Evolutionary conservation across 92 coral and sea anemone genomes (phyloP), one percentile per base, ranked within the genome.

Genomic region (Isaurus tuberculatus): DNA sequence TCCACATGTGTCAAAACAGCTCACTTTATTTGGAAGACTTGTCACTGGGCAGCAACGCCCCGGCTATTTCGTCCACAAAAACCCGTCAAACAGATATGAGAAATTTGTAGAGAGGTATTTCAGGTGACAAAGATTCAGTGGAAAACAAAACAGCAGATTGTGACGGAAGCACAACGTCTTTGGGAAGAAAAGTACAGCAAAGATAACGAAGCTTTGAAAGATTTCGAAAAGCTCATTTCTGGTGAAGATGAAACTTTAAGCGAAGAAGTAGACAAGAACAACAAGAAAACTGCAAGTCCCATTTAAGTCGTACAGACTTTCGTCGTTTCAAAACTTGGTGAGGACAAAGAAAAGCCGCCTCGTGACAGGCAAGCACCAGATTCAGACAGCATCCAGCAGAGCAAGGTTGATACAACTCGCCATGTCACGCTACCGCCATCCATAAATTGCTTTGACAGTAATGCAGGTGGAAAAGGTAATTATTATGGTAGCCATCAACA

Each of bases 391-490:
- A 65, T 65, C 70, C 37, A 10, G 70, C 70, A 29, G 70, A 65
- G 70, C 70, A 65, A 65, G 70, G 70, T 65, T 65, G 70, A 65
- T 29, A 17, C 37, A 65, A 65, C 42, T 65, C 70, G 70, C 70
- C 70, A 65, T 65, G 40, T 65, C 70, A 65, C 70, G 70, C 70
- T 65, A 65, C 70, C 70, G 70, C 70, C 70, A 65, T 65, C 70
- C 70, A 65, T 19, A 65, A 65, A 65, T 65, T 65, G 20, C 70
- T 65, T 28, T 65, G 70, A 65, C 70, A 65, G 70, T 65, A 28
- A 65, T 65, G 70, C 70, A 19, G 40, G 70, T 65, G 70, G 70
- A 65, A 65, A 65, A 28, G n/a, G 34, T 65, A 40, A 65, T 65
- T 65, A 29, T 65, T 40, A 65, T 65, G 70, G 14, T 25, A 74